These are phyloP conservation scores for Jacana jacana DNA, from an alignment of 2,113 vertebrate species.

Conservation along the genomic window DNA sequence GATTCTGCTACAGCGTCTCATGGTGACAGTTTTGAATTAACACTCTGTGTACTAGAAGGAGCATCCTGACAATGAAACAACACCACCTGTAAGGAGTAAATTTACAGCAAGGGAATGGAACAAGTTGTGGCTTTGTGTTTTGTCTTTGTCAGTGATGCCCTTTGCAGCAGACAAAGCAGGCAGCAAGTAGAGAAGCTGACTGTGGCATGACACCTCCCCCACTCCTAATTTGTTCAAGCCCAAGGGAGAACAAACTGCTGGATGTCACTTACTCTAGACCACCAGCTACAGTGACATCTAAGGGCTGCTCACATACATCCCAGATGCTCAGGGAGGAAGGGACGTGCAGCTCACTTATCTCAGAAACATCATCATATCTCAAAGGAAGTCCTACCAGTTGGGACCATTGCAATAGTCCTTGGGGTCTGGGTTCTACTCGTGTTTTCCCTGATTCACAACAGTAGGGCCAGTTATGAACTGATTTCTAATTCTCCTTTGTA, in stretches of 20 bases:
- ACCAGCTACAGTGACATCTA: background rate
- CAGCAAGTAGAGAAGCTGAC: background rate
- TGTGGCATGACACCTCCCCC: background rate
- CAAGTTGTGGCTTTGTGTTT: background rate
- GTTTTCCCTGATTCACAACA: rapidly evolving
- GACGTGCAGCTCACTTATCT: background rate
- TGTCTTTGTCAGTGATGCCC: background rate
- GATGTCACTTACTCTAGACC: background rate
- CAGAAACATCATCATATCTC: background rate
- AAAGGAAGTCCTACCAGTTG: background rate
- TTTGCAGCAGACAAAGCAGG: background rate
- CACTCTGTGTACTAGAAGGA: background rate
- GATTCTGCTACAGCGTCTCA: background rate
- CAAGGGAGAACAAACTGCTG: background rate
- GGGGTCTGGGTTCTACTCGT: background rate
- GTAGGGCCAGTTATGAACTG: background rate
- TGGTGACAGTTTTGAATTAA: background rate
- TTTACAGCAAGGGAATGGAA: background rate
- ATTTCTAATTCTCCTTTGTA: background rate
- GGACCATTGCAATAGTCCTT: rapidly evolving
- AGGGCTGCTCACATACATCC: background rate
- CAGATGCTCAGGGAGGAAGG: background rate
- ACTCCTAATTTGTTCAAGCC: background rate
- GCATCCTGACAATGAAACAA: background rate
- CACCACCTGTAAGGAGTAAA: background rate